Conservation (phyloP, 1,140 invertebrate genomes). For the Pseudobourletiella spinata region DNA sequence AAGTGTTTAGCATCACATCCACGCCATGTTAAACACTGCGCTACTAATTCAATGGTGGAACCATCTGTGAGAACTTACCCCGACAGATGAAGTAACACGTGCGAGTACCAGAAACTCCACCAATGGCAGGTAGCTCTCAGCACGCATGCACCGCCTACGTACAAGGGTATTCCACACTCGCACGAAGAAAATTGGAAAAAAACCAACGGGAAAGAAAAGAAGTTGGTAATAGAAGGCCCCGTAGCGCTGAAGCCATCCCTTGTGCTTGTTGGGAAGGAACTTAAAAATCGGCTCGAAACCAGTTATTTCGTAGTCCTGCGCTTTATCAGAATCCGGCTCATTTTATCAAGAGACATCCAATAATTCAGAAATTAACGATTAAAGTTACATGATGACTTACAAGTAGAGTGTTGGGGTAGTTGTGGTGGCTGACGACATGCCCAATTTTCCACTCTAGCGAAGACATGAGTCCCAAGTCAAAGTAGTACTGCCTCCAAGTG, state of each 20-base stretch:
- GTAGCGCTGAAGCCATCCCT: background rate
- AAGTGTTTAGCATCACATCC: no score
- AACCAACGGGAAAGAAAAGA: background rate
- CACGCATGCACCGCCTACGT: background rate
- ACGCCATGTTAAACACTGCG: no score
- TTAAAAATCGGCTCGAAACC: background rate
- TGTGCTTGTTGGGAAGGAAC: background rate
- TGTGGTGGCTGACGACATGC: slow-evolving; percentile 38
- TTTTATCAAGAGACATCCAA: background rate
- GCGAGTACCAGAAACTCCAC: no score
- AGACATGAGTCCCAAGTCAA: slow-evolving; percentile 36
- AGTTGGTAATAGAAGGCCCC: background rate
- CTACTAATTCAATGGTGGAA: no score
- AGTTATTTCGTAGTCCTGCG: no score
- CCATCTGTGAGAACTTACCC: no score
- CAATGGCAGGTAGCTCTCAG: background rate
- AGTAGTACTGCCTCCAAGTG: slow-evolving; percentile 38
- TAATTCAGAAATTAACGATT: background rate
- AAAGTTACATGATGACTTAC: slow-evolving; percentile 10
- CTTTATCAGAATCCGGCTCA: no score
- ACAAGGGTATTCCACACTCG: background rate
- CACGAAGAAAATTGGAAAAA: background rate
- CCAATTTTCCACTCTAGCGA: slow-evolving; percentile 38
- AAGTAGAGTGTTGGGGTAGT: slow-evolving; percentile 38
- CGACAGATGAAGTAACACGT: no score